Base-by-base conservation (phyloP, 2,888 invertebrate species). In the Ommatoiulus sabulosus region DNA sequence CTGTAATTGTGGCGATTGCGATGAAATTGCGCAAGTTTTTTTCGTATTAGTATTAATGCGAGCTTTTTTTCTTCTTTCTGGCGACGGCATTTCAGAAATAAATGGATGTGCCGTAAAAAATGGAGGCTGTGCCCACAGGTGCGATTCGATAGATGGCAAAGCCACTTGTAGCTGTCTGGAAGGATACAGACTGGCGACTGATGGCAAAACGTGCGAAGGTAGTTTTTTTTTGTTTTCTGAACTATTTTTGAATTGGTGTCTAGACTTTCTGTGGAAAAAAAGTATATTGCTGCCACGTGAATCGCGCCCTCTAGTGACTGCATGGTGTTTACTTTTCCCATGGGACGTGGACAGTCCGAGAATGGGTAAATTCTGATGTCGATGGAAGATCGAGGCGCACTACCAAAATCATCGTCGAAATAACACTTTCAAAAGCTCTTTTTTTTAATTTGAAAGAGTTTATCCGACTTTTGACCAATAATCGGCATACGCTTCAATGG, bases 91-190 rank as follows among this genome's bases (percentile, higher is more conserved):
- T 57, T 57, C 86, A 89, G 89, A 89, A 89, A 72, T 88, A 15
- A 89, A 89, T 87, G 57, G 90, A 6, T 94, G 94, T 90, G 91
- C 92, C 44, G 90, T 91, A 20, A 92, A 92, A 89, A 94, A 94
- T 91, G 94, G 94, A 4, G 93, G 93, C 6, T 94, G 94, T 90
- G 92, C 92, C 84, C 93, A 94, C 90, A 92, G 92, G 84, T 94
- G 94, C 91, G 91, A 91, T 88, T 92, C 92, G 90, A 91, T 91
- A 52, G 90, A 90, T 17, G 92, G 92, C 1, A 91, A 89, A 63
- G 89, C 90, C 46, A 87, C 89, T 35, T 91, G 91, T 86, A 89
- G 89, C 87, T 92, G 92, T 90, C 90, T 91, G 89, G 90, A 91
- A 8, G 92, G 92, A 80, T 92, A 91, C 90, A 90, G 91, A 85